Evolutionary conservation across 2,888 invertebrate genomes (phyloP), one percentile per base, ranked within the genome.

Genomic region (Rhogogaster chlorosoma): DNA sequence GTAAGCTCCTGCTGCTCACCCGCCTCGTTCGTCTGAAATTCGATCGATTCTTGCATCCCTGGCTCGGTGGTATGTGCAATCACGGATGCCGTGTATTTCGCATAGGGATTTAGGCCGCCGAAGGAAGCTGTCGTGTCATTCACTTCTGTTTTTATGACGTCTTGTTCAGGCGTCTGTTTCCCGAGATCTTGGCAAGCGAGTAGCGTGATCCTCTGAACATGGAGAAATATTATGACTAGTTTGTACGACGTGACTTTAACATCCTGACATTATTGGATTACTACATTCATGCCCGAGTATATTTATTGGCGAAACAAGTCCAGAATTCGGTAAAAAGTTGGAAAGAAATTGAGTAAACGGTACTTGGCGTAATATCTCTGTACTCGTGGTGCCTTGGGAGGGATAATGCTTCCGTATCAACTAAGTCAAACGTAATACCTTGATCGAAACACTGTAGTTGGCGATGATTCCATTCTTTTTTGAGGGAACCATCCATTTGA

Each of bases 401-500:
- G 6, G n/a, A 53, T 36, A 36, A 12, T 6, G 32, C 1, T 70
- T 36, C n/a, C 10, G 15, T 36, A 18, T n/a, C 6, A 53, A n/a
- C 9, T 10, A 70, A 70, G 7, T 36, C 7, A 0, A 15, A 86
- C 88, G 61, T 61, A 61, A 61, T 61, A 61, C 61, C 61, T 61
- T 22, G 12, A 61, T 61, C 26, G 45, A 84, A 2, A 89, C 42
- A 38, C 84, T 84, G 78, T 91, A 91, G 18, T 84, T 83, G n/a
- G 36, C 18, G 36, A 90, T 85, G 57, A 83, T 84, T 32, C 89
- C 90, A 75, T 88, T 88, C 5, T 71, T 7, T 45, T 83, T 0
- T 1, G 10, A 0, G 18, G 91, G 91, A 22, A 86, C 75, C 2
- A 53, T 45, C 91, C 91, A 91, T 5, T 22, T 22, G 15, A 89